These are phyloP conservation scores for Imbricaverruca yamaguchii DNA, from an alignment of 2,888 invertebrate species.

Conservation along the genomic window DNA sequence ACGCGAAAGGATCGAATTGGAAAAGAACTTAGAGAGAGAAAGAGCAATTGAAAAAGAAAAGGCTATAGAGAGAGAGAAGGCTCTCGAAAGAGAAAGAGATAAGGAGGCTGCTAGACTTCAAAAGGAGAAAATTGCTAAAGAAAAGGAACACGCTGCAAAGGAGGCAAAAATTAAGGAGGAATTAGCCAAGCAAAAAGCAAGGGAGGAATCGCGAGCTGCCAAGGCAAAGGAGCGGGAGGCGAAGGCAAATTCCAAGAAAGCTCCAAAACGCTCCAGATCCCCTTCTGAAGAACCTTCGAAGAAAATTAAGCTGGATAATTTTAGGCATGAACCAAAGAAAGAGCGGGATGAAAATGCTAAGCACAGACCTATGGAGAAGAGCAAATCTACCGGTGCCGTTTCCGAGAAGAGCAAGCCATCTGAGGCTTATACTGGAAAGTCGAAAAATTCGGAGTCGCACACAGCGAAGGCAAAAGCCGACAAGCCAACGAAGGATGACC, in stretches of 20 bases:
- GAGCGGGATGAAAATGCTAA: background rate
- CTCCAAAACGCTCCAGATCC: background rate
- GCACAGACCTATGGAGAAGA: background rate
- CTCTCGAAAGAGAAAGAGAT: conserved; percentile 17
- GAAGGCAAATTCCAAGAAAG: background rate
- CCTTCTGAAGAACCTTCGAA: background rate
- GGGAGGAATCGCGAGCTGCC: background rate
- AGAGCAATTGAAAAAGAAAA: background rate
- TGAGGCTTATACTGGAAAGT: background rate
- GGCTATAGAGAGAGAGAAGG: background rate
- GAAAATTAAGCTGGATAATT: background rate
- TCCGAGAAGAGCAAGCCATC: background rate
- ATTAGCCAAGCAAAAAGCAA: background rate
- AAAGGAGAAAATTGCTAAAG: background rate
- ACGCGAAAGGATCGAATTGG: background rate
- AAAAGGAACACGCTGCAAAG: background rate
- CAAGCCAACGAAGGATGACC: background rate
- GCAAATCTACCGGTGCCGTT: background rate
- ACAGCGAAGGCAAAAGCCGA: background rate
- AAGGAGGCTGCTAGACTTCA: background rate
- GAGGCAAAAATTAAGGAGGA: background rate
- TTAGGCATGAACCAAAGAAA: background rate
- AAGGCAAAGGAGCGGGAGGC: background rate
- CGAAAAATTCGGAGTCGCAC: background rate
- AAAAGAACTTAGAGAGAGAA: conserved; percentile 22